Evolutionary conservation across 2,113 vertebrate genomes (phyloP).

Genomic region (Callopanchax toddi): DNA sequence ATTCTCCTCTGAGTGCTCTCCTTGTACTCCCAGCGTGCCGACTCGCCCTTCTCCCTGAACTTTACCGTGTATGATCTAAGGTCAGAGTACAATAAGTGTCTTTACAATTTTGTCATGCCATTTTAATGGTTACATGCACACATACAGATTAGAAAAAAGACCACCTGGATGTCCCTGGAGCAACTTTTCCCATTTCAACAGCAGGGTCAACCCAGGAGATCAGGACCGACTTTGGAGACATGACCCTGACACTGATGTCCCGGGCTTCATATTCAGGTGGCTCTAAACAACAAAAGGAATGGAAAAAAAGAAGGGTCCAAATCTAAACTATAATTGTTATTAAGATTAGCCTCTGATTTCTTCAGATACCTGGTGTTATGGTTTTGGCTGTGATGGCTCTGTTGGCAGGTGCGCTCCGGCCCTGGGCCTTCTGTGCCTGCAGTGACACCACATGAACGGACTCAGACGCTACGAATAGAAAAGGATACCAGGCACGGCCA

Average conservation of each 20-base stretch:
- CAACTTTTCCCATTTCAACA: conserved; percentile 85
- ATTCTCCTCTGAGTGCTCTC: conserved; percentile 83
- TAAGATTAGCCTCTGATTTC: not conserved
- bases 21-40: conserved; percentile 94
- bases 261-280: conserved; percentile 84
- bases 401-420: conserved; percentile 83
- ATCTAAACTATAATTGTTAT: too few relatives aligned
- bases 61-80: conserved; percentile 88
- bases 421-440: conserved; percentile 86
- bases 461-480: conserved; percentile 88
- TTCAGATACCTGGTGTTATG: conserved; percentile 83
- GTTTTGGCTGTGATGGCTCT: conserved; percentile 83
- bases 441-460: conserved; percentile 95
- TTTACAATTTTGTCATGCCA: too few relatives aligned
- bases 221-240: conserved; percentile 95
- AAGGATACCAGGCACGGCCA: conserved; percentile 79
- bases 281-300: conserved; percentile 83
- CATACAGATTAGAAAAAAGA: conserved; percentile 8
- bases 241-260: conserved; percentile 91
- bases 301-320: too few relatives aligned
- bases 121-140: not conserved
- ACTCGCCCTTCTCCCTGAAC: conserved; percentile 95
- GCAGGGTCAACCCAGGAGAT: conserved; percentile 92
- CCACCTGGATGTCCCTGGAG: conserved; percentile 66
- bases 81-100: conserved; percentile 26